A percentile compares a stretch with the other conserved stretches of the same genome.
Evolutionary conservation across 2,888 invertebrate species (phyloP).

Genomic region (Microctonus hyperodae): DNA sequence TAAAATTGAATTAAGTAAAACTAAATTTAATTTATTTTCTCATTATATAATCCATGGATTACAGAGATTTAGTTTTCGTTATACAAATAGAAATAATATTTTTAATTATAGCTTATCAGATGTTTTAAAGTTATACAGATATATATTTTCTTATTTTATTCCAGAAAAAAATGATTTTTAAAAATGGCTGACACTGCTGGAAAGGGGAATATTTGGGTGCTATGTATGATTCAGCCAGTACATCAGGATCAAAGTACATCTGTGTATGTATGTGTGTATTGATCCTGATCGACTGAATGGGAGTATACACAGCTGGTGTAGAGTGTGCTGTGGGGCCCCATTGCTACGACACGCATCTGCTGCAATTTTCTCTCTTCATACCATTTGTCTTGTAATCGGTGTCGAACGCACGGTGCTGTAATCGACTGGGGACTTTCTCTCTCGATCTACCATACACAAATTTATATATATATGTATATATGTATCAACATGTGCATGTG

Average conservation of each 20-base stretch:
- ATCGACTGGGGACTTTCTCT: conserved; percentile 37
- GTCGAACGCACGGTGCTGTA: conserved; percentile 35
- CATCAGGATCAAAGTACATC: neutral
- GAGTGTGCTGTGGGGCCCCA: neutral
- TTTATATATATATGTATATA: neutral
- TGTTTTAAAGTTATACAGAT: too few relatives aligned
- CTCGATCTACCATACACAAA: conserved; percentile 28
- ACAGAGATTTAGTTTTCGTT: too few relatives aligned
- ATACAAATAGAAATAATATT: too few relatives aligned
- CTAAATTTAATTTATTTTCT: too few relatives aligned
- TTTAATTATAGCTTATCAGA: too few relatives aligned
- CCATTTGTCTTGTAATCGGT: conserved; percentile 41
- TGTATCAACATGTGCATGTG: neutral
- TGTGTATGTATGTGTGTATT: conserved; percentile 26
- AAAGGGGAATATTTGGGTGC: conserved; percentile 24
- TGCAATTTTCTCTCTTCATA: conserved; percentile 30
- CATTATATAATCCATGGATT: too few relatives aligned
- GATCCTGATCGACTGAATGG: conserved; percentile 29
- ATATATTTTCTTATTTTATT: neutral
- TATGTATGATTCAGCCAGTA: neutral
- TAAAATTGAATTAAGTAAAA: too few relatives aligned
- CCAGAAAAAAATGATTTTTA: neutral
- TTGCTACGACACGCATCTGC: conserved; percentile 21
- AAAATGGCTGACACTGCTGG: neutral
- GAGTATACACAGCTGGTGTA: conserved; percentile 38